Conservation (phyloP, 2,797 vertebrate genomes). For the Rhinophrynus dorsalis region DNA sequence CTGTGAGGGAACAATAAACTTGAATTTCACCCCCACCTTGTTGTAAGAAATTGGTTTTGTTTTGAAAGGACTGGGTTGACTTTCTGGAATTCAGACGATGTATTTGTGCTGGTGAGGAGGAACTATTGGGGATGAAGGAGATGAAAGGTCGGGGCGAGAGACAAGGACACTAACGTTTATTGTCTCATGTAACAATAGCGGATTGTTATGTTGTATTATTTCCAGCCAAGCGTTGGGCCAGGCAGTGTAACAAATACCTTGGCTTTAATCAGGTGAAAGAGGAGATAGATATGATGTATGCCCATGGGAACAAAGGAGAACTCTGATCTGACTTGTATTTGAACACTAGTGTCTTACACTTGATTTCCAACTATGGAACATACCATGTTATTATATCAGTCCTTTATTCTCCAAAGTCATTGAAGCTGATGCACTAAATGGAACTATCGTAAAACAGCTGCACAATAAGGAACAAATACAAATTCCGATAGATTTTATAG, state of each 20-base stretch:
- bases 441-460: no score
- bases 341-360: background rate
- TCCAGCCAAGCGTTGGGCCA: constrained; percentile 65
- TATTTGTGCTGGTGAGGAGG: constrained; percentile 83
- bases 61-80: constrained; percentile 90
- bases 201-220: constrained; percentile 78
- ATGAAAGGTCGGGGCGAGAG: constrained; percentile 84
- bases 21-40: constrained; percentile 95
- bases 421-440: no score
- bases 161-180: constrained; percentile 84
- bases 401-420: no score
- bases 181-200: constrained; percentile 75
- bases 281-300: constrained; percentile 62
- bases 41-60: constrained; percentile 87
- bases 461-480: no score
- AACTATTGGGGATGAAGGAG: constrained; percentile 79
- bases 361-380: no score
- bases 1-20: constrained; percentile 93
- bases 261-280: constrained; percentile 73
- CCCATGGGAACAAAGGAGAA: constrained; percentile 53
- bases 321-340: constrained; percentile 52
- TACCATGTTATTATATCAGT: no score
- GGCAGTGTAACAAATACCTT: constrained; percentile 75
- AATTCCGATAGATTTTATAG: no score
- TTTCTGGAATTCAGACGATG: constrained; percentile 89